phyloP scores from a whole-genome alignment of 2,888 invertebrate genomes.

The Drosophila diplacantha region DNA sequence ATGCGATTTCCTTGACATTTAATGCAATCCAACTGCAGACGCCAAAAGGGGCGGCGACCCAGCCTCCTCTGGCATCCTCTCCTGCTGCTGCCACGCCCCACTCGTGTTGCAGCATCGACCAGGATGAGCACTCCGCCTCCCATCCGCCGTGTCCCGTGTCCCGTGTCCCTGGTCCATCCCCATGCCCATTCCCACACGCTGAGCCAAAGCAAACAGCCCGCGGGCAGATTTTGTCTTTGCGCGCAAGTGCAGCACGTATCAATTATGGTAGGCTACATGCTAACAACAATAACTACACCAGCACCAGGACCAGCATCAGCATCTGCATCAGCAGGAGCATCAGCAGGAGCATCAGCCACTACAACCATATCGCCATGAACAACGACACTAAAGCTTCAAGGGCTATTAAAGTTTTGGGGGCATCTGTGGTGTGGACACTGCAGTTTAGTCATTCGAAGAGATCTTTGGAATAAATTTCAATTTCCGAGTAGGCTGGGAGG shows the following conservation, averaged over 20 bases:
- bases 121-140: slow-evolving; percentile 21
- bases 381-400: slow-evolving; percentile 56
- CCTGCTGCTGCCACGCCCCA: slow-evolving; percentile 57
- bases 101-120: slow-evolving; percentile 54
- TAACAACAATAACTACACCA: slow-evolving; percentile 33
- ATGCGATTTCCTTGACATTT: slow-evolving; percentile 73
- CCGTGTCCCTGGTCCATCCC: not conserved
- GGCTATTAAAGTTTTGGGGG: slow-evolving; percentile 32
- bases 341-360: slow-evolving; percentile 20
- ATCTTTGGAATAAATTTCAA: slow-evolving; percentile 3
- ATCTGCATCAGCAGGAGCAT: not conserved
- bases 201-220: slow-evolving; percentile 67
- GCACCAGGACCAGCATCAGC: slow-evolving; percentile 17
- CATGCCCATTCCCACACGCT: slow-evolving; percentile 31
- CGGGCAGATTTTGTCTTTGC: slow-evolving; percentile 72
- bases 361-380: slow-evolving; percentile 42
- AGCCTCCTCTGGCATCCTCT: slow-evolving; percentile 11
- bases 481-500: not conserved
- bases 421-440: slow-evolving; percentile 7
- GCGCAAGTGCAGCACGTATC: slow-evolving; percentile 69
- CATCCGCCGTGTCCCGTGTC: not conserved
- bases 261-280: slow-evolving; percentile 56
- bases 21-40: slow-evolving; percentile 65
- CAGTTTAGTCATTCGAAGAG: slow-evolving; percentile 1
- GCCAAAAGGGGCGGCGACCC: slow-evolving; percentile 55